Evolutionary conservation across 2,888 invertebrate species (phyloP), one percentile per base, ranked within the genome.

Genomic region (Hirtodrosophila trivittata): DNA sequence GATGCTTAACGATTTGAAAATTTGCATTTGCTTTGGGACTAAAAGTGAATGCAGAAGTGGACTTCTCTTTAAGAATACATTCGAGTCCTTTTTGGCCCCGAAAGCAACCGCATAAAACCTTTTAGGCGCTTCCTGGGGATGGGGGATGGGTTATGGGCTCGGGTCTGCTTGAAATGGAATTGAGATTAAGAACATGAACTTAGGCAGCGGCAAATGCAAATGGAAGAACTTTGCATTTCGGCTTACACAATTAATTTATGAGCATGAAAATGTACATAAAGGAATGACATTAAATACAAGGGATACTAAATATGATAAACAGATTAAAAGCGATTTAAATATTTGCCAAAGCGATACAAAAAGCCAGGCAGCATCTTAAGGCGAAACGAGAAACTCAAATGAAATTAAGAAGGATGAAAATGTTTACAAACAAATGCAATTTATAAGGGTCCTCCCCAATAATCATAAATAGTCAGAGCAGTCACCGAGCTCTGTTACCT

Each of bases 51-150:
- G 30, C 32, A 12, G 16, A 43, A 51, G 26, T 10, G 10, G 32
- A 39, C 45, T 51, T 26, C 51, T 3, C 18, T n/a, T 33, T n/a
- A 35, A 32, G 39, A 33, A 14, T 35, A 46, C 39, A 54, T 54
- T n/a, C 41, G 46, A 41, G 41, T 35, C 59, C 41, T 42, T 59
- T 41, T 41, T 32, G 18, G 16, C 12, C 38, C 9, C 37, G 26
- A 51, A 43, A 58, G 43, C 28, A 13, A n/a, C n/a, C n/a, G n/a
- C n/a, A n/a, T n/a, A n/a, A n/a, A 57, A 43, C 50, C 50, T 57
- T 30, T 58, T 52, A 14, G 43, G 38, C 14, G 12, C 18, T n/a
- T n/a, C n/a, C n/a, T n/a, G n/a, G n/a, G n/a, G n/a, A n/a, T 38
- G 43, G 37, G 12, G n/a, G 26, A 6, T 4, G 13, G 16, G 10